phyloP scores from a whole-genome alignment of 2,797 vertebrate species.

The Cyclura pinguis region DNA sequence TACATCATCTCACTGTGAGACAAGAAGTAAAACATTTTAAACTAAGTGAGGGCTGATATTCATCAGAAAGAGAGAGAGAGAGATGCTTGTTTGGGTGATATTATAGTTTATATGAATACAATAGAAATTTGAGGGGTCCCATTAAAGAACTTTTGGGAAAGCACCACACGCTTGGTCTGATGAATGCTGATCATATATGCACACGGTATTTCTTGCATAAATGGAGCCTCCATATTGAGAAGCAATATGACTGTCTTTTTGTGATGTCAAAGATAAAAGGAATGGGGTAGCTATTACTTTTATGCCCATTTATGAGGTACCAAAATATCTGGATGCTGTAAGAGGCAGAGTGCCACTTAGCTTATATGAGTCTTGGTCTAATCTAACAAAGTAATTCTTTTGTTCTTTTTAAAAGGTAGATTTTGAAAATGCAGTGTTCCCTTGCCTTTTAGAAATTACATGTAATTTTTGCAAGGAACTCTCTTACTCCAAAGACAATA shows the following conservation, averaged over 20 bases:
- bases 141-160: neutral
- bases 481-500: constrained; percentile 34
- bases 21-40: neutral
- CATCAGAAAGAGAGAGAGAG: neutral
- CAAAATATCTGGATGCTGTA: neutral
- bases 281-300: neutral
- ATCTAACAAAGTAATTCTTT: neutral
- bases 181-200: neutral
- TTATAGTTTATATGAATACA: neutral
- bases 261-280: neutral
- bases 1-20: neutral
- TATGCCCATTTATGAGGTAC: neutral
- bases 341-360: neutral
- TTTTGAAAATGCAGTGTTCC: neutral
- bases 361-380: neutral
- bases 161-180: neutral
- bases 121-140: neutral
- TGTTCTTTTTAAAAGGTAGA: neutral
- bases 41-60: neutral
- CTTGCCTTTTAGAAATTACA: neutral
- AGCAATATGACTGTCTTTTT: neutral
- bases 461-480: constrained; percentile 29
- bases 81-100: neutral
- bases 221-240: neutral
- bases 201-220: neutral